Evolutionary conservation across 2,113 vertebrate species (phyloP), one percentile per base, ranked within the genome.

Genomic region (Gobius niger): DNA sequence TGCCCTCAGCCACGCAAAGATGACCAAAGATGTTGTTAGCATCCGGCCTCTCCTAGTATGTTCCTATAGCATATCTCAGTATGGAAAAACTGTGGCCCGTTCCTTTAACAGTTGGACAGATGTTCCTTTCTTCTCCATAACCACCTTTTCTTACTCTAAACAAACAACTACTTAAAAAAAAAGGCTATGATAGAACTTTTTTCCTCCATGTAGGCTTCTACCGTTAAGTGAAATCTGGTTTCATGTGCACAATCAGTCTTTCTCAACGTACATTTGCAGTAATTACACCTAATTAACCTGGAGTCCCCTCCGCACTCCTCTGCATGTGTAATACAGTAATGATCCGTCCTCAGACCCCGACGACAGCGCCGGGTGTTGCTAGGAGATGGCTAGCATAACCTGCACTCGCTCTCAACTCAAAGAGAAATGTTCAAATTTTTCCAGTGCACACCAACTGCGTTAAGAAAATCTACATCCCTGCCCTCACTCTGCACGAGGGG

Each of bases 391-490:
- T 75, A 66, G 62, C 71, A 60, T 57, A 52, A 74, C 68, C 34
- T n/a, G 50, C 42, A 41, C 46, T 74, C 54, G 42, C 64, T 64
- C 71, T 70, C 53, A 62, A 59, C 44, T 60, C 61, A 47, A 71
- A 70, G 63, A 56, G 61, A 71, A 75, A 68, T 69, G 63, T 61
- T 13, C 65, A 74, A 76, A 19, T 7, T 40, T 47, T 73, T 24
- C 24, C 24, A 24, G 3, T 24, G 24, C 24, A 24, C 3, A 24
- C 24, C 24, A 24, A 24, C 24, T 24, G 24, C 24, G n/a, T n/a
- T n/a, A n/a, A n/a, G n/a, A n/a, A n/a, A n/a, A 68, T 81, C 81
- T 69, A 72, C 66, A 59, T 76, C 54, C 2, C 59, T 68, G 11
- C 60, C 49, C 82, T 75, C 44, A 44, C 44, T 19, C 54, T 0